Conservation (phyloP, 2,888 invertebrate genomes). For the Griposia aprilina region DNA sequence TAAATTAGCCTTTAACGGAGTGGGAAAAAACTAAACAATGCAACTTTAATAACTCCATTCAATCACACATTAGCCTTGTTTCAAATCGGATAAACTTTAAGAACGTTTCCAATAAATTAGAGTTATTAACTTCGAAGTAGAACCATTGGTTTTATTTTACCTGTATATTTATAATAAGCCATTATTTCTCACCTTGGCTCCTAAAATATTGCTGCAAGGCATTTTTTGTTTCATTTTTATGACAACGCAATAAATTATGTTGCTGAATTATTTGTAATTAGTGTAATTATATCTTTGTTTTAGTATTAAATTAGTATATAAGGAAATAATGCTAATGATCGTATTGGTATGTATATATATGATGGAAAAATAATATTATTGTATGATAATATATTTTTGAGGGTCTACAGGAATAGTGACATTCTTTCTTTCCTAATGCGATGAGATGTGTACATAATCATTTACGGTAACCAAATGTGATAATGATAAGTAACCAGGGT, state of each 20-base stretch:
- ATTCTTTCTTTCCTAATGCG: background rate
- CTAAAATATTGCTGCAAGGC: slow-evolving; percentile 39
- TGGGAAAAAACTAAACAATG: background rate
- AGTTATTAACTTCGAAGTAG: slow-evolving; percentile 22
- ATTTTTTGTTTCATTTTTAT: slow-evolving; percentile 31
- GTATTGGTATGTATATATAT: background rate
- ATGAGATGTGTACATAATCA: background rate
- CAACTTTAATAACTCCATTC: background rate
- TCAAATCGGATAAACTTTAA: slow-evolving; percentile 10
- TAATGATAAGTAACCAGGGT: no score
- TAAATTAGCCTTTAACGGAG: background rate
- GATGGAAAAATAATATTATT: background rate
- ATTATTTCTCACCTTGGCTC: slow-evolving; percentile 57
- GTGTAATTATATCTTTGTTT: slow-evolving; percentile 38
- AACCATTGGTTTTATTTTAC: slow-evolving; percentile 24
- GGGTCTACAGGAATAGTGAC: background rate
- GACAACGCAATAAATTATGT: slow-evolving; percentile 25
- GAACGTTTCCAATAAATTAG: slow-evolving; percentile 25
- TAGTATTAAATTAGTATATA: slow-evolving; percentile 10
- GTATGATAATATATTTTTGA: background rate
- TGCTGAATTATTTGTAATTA: slow-evolving; percentile 42
- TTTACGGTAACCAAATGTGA: no score
- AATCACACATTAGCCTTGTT: slow-evolving; percentile 6
- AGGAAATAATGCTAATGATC: slow-evolving; percentile 2
- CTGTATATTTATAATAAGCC: slow-evolving; percentile 22